A percentile compares a stretch with the other conserved stretches of the same genome.
Evolutionary conservation across 2,888 invertebrate genomes (phyloP).

Genomic region (Meiosimyza platycephala): DNA sequence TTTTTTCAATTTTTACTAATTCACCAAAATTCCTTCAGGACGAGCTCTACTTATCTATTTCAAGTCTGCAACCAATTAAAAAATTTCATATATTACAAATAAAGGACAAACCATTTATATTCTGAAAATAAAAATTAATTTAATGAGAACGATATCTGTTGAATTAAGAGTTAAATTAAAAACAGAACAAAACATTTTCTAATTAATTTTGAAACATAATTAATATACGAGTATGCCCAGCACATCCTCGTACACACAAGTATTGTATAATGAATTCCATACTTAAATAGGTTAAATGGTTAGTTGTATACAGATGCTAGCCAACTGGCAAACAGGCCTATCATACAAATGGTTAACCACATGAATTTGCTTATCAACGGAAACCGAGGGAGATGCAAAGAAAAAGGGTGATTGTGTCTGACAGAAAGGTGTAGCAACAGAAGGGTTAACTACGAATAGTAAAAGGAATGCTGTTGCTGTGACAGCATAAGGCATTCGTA

Average conservation of each 20-base stretch:
- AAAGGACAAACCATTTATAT: too few relatives aligned
- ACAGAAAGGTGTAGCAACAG: too few relatives aligned
- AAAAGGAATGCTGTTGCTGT: too few relatives aligned
- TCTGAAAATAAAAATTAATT: too few relatives aligned
- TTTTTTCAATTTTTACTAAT: too few relatives aligned
- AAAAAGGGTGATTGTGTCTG: too few relatives aligned
- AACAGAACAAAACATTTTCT: conserved; percentile 19
- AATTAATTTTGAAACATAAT: conserved; percentile 25
- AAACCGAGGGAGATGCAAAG: not conserved
- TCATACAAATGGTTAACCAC: conserved; percentile 11
- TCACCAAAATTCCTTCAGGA: too few relatives aligned
- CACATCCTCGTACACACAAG: not conserved
- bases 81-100: too few relatives aligned
- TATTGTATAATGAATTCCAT: not conserved
- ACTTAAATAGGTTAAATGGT: not conserved
- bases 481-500: too few relatives aligned
- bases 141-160: conserved; percentile 12
- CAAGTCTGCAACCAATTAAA: too few relatives aligned
- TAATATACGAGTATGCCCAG: conserved; percentile 7
- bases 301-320: not conserved
- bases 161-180: not conserved
- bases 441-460: too few relatives aligned
- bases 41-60: too few relatives aligned
- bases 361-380: conserved; percentile 11
- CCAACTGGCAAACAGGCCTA: conserved; percentile 6